A percentile compares a stretch with the other conserved stretches of the same genome.
These are phyloP conservation scores for Mylabris sibirica DNA, from an alignment of 2,888 invertebrate genomes.

Conservation along the genomic window DNA sequence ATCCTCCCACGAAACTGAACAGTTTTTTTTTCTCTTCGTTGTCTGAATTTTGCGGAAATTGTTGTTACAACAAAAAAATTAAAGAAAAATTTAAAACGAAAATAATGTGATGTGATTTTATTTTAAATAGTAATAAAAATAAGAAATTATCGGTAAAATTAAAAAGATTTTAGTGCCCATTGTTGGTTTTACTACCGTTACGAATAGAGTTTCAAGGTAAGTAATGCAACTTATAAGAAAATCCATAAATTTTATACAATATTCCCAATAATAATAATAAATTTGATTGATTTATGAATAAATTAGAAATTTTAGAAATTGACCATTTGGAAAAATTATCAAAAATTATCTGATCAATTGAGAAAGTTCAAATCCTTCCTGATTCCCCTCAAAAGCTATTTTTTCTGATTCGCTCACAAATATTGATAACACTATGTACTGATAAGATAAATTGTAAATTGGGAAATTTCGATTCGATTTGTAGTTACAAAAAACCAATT, in stretches of 20 bases:
- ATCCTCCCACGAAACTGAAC: neutral
- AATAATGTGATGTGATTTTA: neutral
- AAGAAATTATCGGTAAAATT: neutral
- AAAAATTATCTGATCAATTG: neutral
- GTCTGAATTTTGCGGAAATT: neutral
- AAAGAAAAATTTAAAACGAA: neutral
- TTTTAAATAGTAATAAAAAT: neutral
- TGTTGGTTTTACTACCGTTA: slow-evolving; percentile 6
- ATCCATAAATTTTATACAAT: neutral
- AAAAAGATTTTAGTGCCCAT: neutral
- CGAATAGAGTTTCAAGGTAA: slow-evolving; percentile 4
- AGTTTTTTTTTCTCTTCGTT: neutral
- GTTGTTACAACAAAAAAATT: neutral
- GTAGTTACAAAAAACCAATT: too few species aligned
- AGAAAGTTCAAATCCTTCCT: neutral
- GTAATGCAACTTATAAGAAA: neutral
- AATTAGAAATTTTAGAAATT: slow-evolving; percentile 14
- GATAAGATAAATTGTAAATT: neutral
- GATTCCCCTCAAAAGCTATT: neutral
- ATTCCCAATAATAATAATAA: neutral
- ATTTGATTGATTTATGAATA: neutral
- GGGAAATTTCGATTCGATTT: too few species aligned
- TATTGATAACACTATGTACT: neutral
- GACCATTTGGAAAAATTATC: neutral
- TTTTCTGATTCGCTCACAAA: neutral